phyloP scores from a whole-genome alignment of 2,797 vertebrate genomes.

The Hypotaenidia philippensis region DNA sequence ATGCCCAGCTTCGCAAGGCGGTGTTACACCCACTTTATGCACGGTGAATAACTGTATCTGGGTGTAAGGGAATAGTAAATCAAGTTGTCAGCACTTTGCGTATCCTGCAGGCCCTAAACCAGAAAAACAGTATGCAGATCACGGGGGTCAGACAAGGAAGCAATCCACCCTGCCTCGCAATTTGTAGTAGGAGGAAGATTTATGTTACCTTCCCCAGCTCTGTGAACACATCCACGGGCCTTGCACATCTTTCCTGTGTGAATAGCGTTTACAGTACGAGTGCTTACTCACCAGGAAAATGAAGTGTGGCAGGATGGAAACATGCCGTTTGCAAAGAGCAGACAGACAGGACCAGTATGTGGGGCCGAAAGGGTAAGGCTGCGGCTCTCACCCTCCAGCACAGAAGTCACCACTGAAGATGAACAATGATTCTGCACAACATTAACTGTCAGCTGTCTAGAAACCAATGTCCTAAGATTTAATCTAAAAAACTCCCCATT shows the following conservation, averaged over 20 bases:
- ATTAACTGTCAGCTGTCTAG: background rate
- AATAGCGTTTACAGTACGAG: background rate
- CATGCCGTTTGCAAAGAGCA: background rate
- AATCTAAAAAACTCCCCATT: background rate
- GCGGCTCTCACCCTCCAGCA: background rate
- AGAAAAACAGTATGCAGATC: background rate
- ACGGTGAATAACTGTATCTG: background rate
- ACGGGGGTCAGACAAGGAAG: background rate
- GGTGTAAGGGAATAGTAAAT: background rate
- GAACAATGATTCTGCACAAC: background rate
- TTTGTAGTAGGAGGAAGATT: background rate
- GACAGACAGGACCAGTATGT: accelerated
- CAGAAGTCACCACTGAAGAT: background rate
- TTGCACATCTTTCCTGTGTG: background rate
- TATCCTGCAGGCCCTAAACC: background rate
- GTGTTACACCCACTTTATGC: background rate
- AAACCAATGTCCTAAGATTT: background rate
- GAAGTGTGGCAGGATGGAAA: background rate
- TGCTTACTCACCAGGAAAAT: background rate
- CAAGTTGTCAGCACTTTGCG: background rate
- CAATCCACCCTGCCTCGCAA: background rate
- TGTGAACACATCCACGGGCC: background rate
- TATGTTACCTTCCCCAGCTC: background rate
- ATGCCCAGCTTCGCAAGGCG: background rate
- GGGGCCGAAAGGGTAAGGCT: background rate